phyloP scores from a whole-genome alignment of 2,797 vertebrate genomes.

The Erithacus rubecula region DNA sequence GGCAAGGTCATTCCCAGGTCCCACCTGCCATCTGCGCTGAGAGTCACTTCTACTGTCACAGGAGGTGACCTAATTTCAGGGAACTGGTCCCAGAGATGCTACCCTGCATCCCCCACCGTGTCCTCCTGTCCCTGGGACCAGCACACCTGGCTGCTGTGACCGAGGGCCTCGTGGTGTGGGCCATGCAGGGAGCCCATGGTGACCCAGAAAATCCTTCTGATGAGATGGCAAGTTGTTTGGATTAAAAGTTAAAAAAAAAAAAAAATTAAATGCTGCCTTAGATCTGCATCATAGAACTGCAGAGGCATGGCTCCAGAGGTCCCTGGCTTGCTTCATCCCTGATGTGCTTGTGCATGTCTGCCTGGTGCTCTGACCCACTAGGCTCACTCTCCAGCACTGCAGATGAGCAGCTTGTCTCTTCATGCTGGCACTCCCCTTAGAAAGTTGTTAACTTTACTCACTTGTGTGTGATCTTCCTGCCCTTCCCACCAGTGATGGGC shows the following conservation, averaged over 20 bases:
- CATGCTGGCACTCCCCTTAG: background rate
- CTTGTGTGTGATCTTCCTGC: background rate
- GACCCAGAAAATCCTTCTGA: conserved; percentile 38
- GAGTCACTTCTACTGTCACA: background rate
- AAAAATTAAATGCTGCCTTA: background rate
- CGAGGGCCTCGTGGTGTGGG: background rate
- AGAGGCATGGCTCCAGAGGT: background rate
- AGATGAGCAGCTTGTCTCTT: background rate
- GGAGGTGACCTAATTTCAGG: conserved; percentile 47
- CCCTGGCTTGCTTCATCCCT: background rate
- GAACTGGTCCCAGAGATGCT: background rate
- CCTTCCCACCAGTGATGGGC: background rate
- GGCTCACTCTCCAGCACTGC: background rate
- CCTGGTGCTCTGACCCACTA: background rate
- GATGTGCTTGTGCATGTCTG: background rate
- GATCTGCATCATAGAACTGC: background rate
- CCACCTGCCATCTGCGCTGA: background rate
- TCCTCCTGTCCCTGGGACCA: background rate
- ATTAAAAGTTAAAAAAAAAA: background rate
- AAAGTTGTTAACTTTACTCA: background rate
- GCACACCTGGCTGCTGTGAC: conserved; percentile 6
- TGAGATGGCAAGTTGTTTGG: background rate
- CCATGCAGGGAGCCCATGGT: background rate
- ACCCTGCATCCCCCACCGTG: background rate
- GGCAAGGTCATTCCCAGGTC: background rate